Base-by-base conservation (phyloP, 2,113 vertebrate genomes). In the Myotis brandtii region DNA sequence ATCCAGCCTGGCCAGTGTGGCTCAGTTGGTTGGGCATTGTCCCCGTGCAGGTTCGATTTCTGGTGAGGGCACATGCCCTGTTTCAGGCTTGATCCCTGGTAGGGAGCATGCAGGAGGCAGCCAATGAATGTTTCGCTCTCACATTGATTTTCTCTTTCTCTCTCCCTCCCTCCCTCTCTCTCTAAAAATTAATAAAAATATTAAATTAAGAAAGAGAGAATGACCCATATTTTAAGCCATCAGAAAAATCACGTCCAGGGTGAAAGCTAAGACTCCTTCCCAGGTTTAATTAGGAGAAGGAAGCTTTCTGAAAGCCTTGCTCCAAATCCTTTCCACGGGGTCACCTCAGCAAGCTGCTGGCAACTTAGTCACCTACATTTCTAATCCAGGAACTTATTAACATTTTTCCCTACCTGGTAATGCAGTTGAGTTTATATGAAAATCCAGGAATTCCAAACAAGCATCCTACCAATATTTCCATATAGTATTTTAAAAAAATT, bases 391-490 rank as follows among this genome's bases (percentile, higher is more conserved):
- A 66, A 59, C 32, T 91, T 67, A 64, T 1, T 56, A 70, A 75
- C 3, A 48, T 72, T 81, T 88, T 64, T 9, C 27, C 76, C 84
- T 67, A 21, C 20, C 43, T 94, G n/a, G 6, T 62, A 86, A 76
- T 88, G 20, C 62, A 43, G 30, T 52, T 84, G 54, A 76, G 14
- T 93, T 93, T 80, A 62, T 46, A 16, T 81, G 52, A 91, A 76
- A 96, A 88, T 88, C 62, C 32, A 40, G 30, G 14, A 75, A 64
- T 87, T 91, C 89, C 52, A 93, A 96, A 91, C 0, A 66, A n/a
- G 64, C 2, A 91, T 80, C 80, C 86, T 79, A 87, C 37, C 59
- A 73, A 4, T 88, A 84, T 87, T 92, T 87, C 73, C 67, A 86
- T 14, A 94, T 0, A 50, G 67, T 43, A 73, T n/a, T 72, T 13